phyloP scores from a whole-genome alignment of 2,113 vertebrate genomes.

The Gorsachius goisagi region DNA sequence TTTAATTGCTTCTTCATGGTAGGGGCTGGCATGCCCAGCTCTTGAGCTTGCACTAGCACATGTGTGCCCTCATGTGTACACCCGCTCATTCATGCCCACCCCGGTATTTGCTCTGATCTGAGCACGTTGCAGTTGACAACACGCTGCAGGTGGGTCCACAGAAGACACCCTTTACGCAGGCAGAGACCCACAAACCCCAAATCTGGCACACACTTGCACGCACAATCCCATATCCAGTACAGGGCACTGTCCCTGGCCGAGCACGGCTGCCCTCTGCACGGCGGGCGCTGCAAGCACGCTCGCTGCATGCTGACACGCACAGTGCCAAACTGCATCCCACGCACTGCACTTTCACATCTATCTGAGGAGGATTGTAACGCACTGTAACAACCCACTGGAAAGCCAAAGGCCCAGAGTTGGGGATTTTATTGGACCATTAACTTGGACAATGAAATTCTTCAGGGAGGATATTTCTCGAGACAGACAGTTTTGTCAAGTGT shows the following conservation, averaged over 20 bases:
- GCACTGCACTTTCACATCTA: fast-evolving
- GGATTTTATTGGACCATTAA: background rate
- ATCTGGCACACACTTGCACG: fast-evolving
- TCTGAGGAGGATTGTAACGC: fast-evolving
- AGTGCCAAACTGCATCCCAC: fast-evolving
- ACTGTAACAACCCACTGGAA: background rate
- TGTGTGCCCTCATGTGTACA: fast-evolving
- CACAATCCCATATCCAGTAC: fast-evolving
- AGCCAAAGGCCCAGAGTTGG: background rate
- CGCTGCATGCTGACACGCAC: fast-evolving
- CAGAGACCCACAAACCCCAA: background rate
- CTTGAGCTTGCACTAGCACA: background rate
- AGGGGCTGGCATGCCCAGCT: background rate
- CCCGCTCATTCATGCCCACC: fast-evolving
- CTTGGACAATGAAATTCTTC: constrained; percentile 1
- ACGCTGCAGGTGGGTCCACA: fast-evolving
- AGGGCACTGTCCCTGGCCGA: fast-evolving
- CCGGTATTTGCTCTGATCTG: background rate
- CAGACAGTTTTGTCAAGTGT: background rate
- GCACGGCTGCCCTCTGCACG: no score
- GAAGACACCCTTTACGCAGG: background rate
- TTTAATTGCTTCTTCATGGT: background rate
- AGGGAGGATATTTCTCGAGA: constrained; percentile 28
- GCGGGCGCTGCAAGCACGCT: fast-evolving
- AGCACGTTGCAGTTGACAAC: background rate